These are phyloP conservation scores for Epirrita christyi DNA, from an alignment of 2,888 invertebrate species.

Conservation along the genomic window DNA sequence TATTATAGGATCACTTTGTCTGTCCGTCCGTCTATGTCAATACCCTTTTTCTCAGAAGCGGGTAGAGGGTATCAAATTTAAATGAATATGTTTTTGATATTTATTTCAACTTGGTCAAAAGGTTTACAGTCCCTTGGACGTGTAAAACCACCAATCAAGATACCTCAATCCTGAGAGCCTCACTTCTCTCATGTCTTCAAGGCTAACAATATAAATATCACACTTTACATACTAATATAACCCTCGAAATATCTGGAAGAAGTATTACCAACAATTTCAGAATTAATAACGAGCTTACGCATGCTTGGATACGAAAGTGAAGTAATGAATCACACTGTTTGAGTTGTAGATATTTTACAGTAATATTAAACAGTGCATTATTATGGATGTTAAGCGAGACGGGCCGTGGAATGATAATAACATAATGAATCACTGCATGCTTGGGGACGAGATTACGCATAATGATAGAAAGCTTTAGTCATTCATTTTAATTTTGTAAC, in stretches of 20 bases:
- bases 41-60: too few relatives aligned
- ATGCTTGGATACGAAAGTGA: conserved; percentile 13
- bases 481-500: not conserved
- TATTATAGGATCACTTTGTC: too few relatives aligned
- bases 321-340: not conserved
- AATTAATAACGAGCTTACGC: not conserved
- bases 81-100: too few relatives aligned
- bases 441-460: not conserved
- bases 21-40: too few relatives aligned
- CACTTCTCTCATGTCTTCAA: not conserved
- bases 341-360: conserved; percentile 2
- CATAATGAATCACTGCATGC: conserved; percentile 7
- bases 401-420: conserved; percentile 3
- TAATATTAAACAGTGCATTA: conserved; percentile 11
- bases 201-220: not conserved
- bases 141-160: too few relatives aligned
- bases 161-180: not conserved
- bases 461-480: not conserved
- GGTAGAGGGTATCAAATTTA: too few relatives aligned
- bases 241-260: not conserved
- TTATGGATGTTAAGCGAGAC: conserved; percentile 4
- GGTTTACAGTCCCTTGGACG: too few relatives aligned
- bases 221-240: not conserved
- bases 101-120: too few relatives aligned
- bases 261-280: not conserved